These are phyloP conservation scores for Sinocyclocheilus grahami DNA, from an alignment of 2,113 vertebrate genomes.

Conservation along the genomic window DNA sequence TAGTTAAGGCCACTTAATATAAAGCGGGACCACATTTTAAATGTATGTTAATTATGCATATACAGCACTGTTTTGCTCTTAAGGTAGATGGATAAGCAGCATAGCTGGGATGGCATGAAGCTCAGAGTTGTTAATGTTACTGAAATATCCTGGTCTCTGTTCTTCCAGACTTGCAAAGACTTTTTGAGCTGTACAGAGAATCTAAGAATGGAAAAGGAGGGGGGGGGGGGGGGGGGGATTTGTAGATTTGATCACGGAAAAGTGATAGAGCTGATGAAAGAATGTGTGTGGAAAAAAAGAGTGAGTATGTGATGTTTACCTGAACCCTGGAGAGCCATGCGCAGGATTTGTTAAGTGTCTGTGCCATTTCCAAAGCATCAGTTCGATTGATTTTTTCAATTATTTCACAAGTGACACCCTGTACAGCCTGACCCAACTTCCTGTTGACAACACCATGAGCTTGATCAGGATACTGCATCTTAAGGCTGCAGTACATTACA, in stretches of 20 bases:
- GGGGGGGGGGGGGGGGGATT: no score
- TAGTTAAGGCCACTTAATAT: no score
- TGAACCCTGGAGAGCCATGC: constrained; percentile 67
- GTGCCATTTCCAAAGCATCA: constrained; percentile 51
- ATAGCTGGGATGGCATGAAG: constrained; percentile 62
- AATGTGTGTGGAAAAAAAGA: neutral
- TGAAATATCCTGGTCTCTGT: constrained; percentile 60
- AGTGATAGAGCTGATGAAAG: neutral
- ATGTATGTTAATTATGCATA: neutral
- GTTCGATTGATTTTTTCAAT: constrained; percentile 55
- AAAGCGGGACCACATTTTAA: no score
- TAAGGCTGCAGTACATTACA: no score
- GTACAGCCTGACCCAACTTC: constrained; percentile 62
- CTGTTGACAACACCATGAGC: constrained; percentile 52
- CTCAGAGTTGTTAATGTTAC: constrained; percentile 63
- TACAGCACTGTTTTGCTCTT: constrained; percentile 37
- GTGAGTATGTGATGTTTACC: constrained; percentile 54
- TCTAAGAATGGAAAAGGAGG: constrained; percentile 51
- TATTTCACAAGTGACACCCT: constrained; percentile 72
- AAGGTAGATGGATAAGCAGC: constrained; percentile 67
- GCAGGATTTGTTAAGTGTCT: constrained; percentile 55
- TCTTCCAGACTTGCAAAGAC: constrained; percentile 64
- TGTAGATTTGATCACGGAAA: neutral
- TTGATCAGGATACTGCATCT: neutral
- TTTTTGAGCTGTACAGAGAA: constrained; percentile 63